Conservation (phyloP, 2,888 invertebrate genomes). For the Hirtodrosophila cameraria region DNA sequence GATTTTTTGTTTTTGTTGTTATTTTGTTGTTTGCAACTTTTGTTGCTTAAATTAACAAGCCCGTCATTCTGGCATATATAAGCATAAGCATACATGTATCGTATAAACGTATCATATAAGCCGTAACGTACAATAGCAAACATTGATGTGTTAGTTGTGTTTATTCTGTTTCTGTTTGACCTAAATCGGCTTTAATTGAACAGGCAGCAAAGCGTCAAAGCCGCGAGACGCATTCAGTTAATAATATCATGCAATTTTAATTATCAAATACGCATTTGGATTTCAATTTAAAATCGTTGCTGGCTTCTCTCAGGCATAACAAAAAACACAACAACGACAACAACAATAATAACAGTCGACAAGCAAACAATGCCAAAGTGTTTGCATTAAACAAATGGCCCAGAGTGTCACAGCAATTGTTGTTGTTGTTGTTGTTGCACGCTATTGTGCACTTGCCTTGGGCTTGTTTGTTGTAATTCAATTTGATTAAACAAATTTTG, state of each 20-base stretch:
- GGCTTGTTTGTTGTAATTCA: slow-evolving; percentile 69
- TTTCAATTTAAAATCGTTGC: slow-evolving; percentile 29
- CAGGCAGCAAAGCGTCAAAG: slow-evolving; percentile 29
- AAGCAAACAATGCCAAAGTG: slow-evolving; percentile 45
- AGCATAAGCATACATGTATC: slow-evolving; percentile 5
- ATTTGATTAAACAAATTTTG: slow-evolving; percentile 75
- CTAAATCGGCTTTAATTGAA: slow-evolving; percentile 64
- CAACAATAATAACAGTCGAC: slow-evolving; percentile 4
- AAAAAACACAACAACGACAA: slow-evolving; percentile 14
- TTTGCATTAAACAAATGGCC: slow-evolving; percentile 47
- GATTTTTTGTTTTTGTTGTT: slow-evolving; percentile 49
- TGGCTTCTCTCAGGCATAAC: slow-evolving; percentile 10
- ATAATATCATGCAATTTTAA: slow-evolving; percentile 72
- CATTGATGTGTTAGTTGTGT: too few relatives aligned
- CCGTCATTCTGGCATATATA: too few relatives aligned
- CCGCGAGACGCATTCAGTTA: slow-evolving; percentile 63
- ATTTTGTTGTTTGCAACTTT: slow-evolving; percentile 55
- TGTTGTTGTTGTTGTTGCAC: slow-evolving; percentile 31
- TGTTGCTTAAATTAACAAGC: slow-evolving; percentile 74
- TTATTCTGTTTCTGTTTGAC: slow-evolving; percentile 56
- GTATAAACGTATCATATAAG: slow-evolving; percentile 3
- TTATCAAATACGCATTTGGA: slow-evolving; percentile 57
- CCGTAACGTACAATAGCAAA: too few relatives aligned
- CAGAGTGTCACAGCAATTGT: slow-evolving; percentile 39
- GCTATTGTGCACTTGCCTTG: slow-evolving; percentile 11